Conservation (phyloP, 2,888 invertebrate genomes). For the Drosophila antonietae region DNA sequence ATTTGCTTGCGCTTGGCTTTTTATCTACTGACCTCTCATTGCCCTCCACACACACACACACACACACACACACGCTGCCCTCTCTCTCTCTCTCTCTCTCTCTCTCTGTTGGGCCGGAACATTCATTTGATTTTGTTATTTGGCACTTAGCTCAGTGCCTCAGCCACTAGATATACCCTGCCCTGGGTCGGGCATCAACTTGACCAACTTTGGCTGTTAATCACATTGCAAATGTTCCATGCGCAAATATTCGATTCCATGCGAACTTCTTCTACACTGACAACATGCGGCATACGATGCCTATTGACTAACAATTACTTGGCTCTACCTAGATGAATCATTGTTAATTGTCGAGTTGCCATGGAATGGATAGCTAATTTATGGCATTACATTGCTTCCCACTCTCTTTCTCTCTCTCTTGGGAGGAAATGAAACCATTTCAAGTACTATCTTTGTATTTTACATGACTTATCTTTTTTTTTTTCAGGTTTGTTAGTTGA, state of each 20-base stretch:
- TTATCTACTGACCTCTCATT: constrained; percentile 28
- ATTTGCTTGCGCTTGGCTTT: constrained; percentile 55
- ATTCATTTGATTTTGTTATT: constrained; percentile 73
- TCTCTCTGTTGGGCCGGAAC: constrained; percentile 19
- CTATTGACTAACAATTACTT: not conserved
- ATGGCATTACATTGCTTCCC: not conserved
- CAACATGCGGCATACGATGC: not conserved
- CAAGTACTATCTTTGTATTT: not conserved
- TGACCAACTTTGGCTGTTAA: constrained; percentile 23
- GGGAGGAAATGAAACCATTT: not conserved
- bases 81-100: not conserved
- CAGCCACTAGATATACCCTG: constrained; percentile 20
- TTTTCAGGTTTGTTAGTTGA: not conserved
- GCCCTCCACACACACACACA: not conserved
- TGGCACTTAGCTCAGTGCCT: constrained; percentile 59
- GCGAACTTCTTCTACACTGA: not conserved
- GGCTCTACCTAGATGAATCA: not conserved
- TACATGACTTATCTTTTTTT: not conserved
- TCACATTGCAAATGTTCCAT: constrained; percentile 4
- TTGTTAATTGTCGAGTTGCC: not conserved
- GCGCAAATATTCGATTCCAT: not conserved
- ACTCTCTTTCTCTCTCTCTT: not conserved
- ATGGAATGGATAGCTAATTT: not conserved
- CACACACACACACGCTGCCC: not conserved
- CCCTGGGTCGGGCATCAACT: constrained; percentile 11